phyloP scores from a whole-genome alignment of 1,140 invertebrate genomes.

The Meloidogyne floridensis region DNA sequence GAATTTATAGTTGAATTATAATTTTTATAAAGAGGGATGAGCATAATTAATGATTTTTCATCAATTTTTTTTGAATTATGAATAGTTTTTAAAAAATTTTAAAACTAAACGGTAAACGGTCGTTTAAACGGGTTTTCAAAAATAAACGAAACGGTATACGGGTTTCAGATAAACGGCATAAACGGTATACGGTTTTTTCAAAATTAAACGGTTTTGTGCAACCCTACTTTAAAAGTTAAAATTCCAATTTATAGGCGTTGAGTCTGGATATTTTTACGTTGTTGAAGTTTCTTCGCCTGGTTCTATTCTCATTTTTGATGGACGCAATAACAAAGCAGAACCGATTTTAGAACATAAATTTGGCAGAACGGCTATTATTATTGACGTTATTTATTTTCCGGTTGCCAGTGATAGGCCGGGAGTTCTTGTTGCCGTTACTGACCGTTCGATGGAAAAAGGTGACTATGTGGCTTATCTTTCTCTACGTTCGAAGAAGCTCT shows the following conservation, averaged over 20 bases:
- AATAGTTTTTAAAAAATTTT: no score
- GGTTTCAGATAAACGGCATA: no score
- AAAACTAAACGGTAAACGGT: no score
- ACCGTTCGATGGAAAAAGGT: slow-evolving; percentile 23
- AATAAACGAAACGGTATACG: no score
- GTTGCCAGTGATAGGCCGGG: slow-evolving; percentile 21
- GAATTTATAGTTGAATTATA: no score
- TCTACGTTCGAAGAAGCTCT: slow-evolving; percentile 11
- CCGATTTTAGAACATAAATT: slow-evolving; percentile 22
- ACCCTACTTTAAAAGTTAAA: no score
- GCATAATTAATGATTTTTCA: no score
- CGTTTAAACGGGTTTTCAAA: no score
- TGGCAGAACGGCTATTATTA: slow-evolving; percentile 30
- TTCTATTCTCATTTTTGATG: slow-evolving; percentile 22
- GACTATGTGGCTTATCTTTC: slow-evolving; percentile 39
- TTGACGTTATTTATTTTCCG: slow-evolving; percentile 36
- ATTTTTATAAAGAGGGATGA: no score
- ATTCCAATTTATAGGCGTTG: slow-evolving; percentile 24
- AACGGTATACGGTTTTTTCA: no score
- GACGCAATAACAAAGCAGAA: slow-evolving; percentile 21
- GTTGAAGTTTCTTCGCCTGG: slow-evolving; percentile 20
- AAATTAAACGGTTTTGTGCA: no score
- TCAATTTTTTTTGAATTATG: no score
- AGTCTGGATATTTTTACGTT: slow-evolving; percentile 27
- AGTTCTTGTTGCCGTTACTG: slow-evolving; percentile 33